Percentiles rank a stretch among this genome's conserved stretches.
These are phyloP conservation scores for Rhabdomys dilectus DNA, from an alignment of 2,113 vertebrate species.

Conservation along the genomic window DNA sequence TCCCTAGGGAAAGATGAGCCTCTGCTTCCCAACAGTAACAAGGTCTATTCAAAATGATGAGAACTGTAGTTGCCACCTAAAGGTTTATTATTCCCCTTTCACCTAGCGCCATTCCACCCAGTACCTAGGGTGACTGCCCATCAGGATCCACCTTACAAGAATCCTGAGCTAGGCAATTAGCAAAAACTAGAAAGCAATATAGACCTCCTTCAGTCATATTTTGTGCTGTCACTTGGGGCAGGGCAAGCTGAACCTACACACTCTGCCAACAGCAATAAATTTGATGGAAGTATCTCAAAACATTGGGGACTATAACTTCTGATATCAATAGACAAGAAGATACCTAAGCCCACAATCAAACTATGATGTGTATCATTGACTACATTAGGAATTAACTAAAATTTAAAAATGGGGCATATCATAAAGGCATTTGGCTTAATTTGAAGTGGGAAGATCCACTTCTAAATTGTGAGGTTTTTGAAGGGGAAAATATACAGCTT, in stretches of 20 bases:
- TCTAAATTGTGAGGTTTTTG: no score
- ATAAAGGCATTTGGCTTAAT: no score
- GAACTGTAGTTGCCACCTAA: no score
- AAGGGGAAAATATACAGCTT: no score
- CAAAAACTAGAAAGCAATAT: not conserved
- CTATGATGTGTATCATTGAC: no score
- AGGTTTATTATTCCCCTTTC: not conserved
- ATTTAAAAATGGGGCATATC: no score
- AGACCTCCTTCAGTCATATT: not conserved
- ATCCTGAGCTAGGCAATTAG: not conserved
- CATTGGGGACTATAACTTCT: no score
- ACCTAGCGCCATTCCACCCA: not conserved
- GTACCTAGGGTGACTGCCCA: not conserved
- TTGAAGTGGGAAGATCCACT: no score
- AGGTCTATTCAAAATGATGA: not conserved
- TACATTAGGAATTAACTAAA: no score
- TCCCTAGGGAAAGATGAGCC: not conserved
- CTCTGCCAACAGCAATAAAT: not conserved
- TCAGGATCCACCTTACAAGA: not conserved
- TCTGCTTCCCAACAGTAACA: not conserved
- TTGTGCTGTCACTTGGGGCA: not conserved
- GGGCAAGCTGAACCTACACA: not conserved
- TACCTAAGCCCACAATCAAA: no score
- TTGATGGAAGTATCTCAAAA: no score
- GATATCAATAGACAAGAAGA: no score